Conservation (phyloP, 1,140 invertebrate species). For the Drosophila equinoxialis region DNA sequence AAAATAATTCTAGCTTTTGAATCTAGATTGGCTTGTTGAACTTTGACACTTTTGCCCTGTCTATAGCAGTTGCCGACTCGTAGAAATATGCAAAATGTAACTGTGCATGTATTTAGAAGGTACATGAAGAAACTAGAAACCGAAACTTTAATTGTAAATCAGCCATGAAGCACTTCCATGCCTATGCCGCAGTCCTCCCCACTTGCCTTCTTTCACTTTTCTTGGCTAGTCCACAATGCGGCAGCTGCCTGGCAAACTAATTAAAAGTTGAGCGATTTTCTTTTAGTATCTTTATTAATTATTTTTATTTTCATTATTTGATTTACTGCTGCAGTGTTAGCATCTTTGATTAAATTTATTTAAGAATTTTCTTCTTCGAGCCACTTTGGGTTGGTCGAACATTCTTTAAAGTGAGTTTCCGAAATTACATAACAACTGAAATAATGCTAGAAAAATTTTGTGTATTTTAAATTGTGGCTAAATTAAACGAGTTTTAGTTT, state of each 20-base stretch:
- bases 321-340: constrained; percentile 40
- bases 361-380: too few relatives aligned
- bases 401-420: too few relatives aligned
- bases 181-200: background rate
- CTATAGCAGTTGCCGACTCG: constrained; percentile 12
- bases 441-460: background rate
- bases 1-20: constrained; percentile 54
- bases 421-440: background rate
- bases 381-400: too few relatives aligned
- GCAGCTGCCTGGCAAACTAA: constrained; percentile 68
- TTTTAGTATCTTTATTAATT: constrained; percentile 49
- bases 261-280: constrained; percentile 77
- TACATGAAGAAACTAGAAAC: constrained; percentile 12
- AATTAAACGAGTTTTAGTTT: constrained; percentile 38
- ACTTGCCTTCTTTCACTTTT: background rate
- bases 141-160: constrained; percentile 45
- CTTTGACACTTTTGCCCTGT: constrained; percentile 41
- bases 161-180: constrained; percentile 2
- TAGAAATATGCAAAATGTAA: constrained; percentile 30
- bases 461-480: background rate
- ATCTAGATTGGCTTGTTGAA: constrained; percentile 53
- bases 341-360: constrained; percentile 49
- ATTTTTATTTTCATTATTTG: constrained; percentile 60
- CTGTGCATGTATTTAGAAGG: constrained; percentile 5
- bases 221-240: constrained; percentile 15